Evolutionary conservation across 37 sponge, comb jelly and placozoan species (phyloP).

Genomic region (Petrosia ficiformis): DNA sequence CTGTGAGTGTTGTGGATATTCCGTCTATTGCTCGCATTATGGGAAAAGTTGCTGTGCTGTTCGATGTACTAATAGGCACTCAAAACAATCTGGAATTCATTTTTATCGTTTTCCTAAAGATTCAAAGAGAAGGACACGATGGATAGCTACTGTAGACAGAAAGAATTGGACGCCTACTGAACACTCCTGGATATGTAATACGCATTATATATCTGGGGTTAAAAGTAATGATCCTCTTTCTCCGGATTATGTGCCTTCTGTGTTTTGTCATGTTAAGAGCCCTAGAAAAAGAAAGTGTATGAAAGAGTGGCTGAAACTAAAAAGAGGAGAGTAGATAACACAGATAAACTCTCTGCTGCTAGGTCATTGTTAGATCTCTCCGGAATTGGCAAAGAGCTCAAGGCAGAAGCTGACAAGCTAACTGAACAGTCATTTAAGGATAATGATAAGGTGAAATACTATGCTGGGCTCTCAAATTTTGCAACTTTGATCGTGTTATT

Average conservation of each 20-base stretch:
- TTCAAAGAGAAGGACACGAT: conserved; percentile 14
- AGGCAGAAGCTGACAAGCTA: conserved; percentile 1
- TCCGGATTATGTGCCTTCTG: conserved; percentile 57
- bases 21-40: neutral
- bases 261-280: conserved; percentile 34
- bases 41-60: conserved; percentile 42
- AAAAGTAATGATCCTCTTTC: too few relatives aligned
- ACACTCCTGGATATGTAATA: too few relatives aligned
- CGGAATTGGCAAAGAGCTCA: conserved; percentile 21
- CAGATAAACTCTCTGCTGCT: conserved; percentile 17
- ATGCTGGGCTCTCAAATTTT: conserved; percentile 17
- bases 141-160: conserved; percentile 40
- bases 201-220: too few relatives aligned
- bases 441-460: conserved; percentile 27
- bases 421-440: conserved; percentile 17
- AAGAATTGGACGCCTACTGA: too few relatives aligned
- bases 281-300: conserved; percentile 42
- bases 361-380: conserved; percentile 5
- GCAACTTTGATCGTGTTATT: too few relatives aligned
- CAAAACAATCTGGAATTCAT: conserved; percentile 18
- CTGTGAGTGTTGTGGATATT: neutral
- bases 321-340: conserved; percentile 26
- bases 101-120: conserved; percentile 47
- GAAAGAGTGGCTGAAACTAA: conserved; percentile 21
- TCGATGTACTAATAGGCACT: conserved; percentile 20